These are phyloP conservation scores for Sialia sialis DNA, from an alignment of 2,113 vertebrate genomes.

Conservation along the genomic window DNA sequence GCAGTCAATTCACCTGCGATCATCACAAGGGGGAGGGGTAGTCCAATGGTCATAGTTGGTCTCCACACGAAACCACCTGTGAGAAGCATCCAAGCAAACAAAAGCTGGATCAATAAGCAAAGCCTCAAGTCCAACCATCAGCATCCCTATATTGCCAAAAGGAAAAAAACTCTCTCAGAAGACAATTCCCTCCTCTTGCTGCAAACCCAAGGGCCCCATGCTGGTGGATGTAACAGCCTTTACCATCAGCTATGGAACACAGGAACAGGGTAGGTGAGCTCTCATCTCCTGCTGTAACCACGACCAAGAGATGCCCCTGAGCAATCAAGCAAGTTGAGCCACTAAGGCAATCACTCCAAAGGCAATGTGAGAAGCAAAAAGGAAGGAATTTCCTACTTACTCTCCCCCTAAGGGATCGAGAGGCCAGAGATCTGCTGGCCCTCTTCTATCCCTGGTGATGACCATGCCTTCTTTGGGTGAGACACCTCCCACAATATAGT, in stretches of 20 bases:
- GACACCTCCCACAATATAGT: slow-evolving; percentile 88
- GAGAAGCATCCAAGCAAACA: background rate
- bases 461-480: slow-evolving; percentile 81
- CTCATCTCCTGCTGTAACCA: background rate
- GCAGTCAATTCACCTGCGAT: slow-evolving; percentile 74
- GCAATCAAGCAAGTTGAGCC: background rate
- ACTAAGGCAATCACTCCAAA: background rate
- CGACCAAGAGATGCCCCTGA: background rate
- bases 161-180: background rate
- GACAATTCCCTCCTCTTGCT: background rate
- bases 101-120: background rate
- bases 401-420: slow-evolving; percentile 78
- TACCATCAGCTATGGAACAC: background rate
- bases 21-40: slow-evolving; percentile 75
- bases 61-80: slow-evolving; percentile 92
- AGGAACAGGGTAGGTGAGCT: fast-evolving
- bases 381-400: slow-evolving; percentile 56
- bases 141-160: background rate
- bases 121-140: background rate
- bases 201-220: background rate
- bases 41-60: slow-evolving; percentile 96
- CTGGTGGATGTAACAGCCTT: background rate
- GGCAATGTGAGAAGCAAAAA: background rate
- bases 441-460: slow-evolving; percentile 84
- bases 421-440: slow-evolving; percentile 88